These are phyloP conservation scores for Xerus rutilus DNA, from an alignment of 2,797 vertebrate species.

Conservation along the genomic window DNA sequence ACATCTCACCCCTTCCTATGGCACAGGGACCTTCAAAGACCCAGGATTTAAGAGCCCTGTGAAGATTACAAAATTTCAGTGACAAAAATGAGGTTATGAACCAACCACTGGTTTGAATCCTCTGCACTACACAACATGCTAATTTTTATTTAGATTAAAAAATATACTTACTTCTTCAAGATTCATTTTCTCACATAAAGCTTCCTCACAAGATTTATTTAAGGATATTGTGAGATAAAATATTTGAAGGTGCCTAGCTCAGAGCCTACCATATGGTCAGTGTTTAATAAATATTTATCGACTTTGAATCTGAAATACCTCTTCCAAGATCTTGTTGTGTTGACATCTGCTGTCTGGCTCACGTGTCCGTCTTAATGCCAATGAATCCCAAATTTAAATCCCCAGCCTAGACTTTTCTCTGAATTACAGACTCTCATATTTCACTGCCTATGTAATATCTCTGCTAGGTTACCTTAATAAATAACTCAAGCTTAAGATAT, in stretches of 20 bases:
- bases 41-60: background rate
- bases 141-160: background rate
- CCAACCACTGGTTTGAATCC: background rate
- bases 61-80: background rate
- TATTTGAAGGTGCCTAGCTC: background rate
- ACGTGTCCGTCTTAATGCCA: slow-evolving; percentile 19
- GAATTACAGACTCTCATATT: background rate
- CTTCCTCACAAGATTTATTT: background rate
- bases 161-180: background rate
- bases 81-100: background rate
- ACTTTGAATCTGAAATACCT: background rate
- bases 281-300: slow-evolving; percentile 50
- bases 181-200: background rate
- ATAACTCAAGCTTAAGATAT: background rate
- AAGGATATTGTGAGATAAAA: background rate
- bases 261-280: background rate
- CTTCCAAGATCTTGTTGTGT: background rate
- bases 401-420: background rate
- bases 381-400: background rate
- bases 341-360: slow-evolving; percentile 1
- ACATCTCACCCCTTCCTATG: background rate
- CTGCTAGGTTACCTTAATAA: background rate
- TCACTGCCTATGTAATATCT: background rate
- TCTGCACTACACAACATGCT: background rate
- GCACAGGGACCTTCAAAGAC: background rate